A percentile compares a stretch with the other conserved stretches of the same genome.
Evolutionary conservation across 2,113 vertebrate genomes (phyloP).

Genomic region (Zosterops japonicus): DNA sequence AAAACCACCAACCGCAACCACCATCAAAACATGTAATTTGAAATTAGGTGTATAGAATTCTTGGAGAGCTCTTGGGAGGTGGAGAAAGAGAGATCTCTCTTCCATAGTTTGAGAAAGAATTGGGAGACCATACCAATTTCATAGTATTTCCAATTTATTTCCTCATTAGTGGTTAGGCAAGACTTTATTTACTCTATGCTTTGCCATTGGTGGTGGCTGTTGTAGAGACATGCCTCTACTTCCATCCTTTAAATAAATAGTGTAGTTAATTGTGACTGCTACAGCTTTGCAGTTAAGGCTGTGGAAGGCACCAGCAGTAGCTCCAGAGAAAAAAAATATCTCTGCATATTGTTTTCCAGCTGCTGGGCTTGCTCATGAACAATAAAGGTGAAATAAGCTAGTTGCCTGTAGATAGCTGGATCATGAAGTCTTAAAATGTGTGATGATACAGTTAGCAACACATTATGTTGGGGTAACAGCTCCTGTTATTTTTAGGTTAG

Average conservation of each 20-base stretch:
- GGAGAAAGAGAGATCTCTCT: not conserved
- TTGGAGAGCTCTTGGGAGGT: not conserved
- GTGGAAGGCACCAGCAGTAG: not conserved
- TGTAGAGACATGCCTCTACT: not conserved
- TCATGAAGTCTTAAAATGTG: not conserved
- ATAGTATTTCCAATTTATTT: not conserved
- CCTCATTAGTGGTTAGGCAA: not conserved
- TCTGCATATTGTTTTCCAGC: not conserved
- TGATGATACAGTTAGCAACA: not conserved
- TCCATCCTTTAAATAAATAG: not conserved
- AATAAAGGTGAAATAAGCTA: not conserved
- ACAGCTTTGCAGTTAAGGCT: fast-evolving
- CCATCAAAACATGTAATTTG: fast-evolving
- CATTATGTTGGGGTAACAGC: not conserved
- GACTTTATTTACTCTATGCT: not conserved
- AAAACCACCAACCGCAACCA: no score
- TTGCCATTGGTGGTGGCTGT: not conserved
- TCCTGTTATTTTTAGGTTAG: not conserved
- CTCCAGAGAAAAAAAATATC: not conserved
- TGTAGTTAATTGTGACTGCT: not conserved
- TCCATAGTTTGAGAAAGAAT: not conserved
- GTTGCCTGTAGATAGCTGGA: not conserved
- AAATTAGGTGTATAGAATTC: not conserved
- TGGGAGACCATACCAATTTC: not conserved
- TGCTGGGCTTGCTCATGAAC: not conserved